phyloP scores from a whole-genome alignment of 2,113 vertebrate genomes.

The Monopterus albus region DNA sequence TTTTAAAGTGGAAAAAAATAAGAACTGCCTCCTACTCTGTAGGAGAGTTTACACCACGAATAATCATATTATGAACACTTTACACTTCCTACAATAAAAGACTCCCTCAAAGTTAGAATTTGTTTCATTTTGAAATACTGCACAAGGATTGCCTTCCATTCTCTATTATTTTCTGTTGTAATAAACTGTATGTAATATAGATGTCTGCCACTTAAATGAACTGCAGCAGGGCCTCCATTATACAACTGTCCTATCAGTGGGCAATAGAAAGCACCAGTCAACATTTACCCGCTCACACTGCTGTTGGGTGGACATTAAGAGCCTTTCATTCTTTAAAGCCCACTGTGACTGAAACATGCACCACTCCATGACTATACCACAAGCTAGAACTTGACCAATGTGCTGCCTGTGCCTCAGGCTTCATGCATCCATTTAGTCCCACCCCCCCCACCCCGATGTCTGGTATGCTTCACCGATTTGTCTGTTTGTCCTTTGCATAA shows the following conservation, averaged over 20 bases:
- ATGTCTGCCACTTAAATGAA: constrained; percentile 11
- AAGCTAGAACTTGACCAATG: too few relatives aligned
- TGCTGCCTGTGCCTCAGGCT: too few relatives aligned
- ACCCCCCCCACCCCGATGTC: too few relatives aligned
- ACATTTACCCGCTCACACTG: constrained; percentile 50
- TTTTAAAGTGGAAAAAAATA: too few relatives aligned
- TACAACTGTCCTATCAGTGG: too few relatives aligned
- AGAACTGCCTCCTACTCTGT: too few relatives aligned
- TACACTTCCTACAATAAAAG: not conserved
- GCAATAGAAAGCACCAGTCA: constrained; percentile 52
- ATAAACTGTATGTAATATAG: not conserved
- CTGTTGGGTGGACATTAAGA: constrained; percentile 49
- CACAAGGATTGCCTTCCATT: not conserved
- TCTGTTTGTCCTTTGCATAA: not conserved
- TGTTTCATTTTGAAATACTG: too few relatives aligned
- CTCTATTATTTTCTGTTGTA: not conserved
- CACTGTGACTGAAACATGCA: constrained; percentile 23
- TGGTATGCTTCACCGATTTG: not conserved
- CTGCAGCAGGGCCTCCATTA: too few relatives aligned
- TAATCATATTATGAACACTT: not conserved
- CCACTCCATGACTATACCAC: constrained; percentile 35
- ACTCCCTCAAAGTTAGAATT: too few relatives aligned
- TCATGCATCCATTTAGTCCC: too few relatives aligned
- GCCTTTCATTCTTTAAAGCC: constrained; percentile 40
- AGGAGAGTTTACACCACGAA: too few relatives aligned